phyloP scores from a whole-genome alignment of 2,888 invertebrate species.

The Hylaea fasciaria region DNA sequence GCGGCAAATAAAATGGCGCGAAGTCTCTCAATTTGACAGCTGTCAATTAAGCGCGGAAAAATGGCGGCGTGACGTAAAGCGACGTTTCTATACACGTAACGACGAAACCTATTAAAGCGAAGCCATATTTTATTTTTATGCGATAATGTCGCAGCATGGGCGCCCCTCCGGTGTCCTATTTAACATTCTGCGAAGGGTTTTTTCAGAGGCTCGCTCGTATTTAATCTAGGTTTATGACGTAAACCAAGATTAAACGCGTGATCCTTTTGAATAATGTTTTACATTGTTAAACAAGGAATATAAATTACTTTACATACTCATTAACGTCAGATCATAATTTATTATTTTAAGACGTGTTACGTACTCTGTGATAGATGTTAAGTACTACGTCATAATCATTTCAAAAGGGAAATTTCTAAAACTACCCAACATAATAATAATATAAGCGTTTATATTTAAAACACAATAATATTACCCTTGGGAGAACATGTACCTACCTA shows the following conservation, averaged over 20 bases:
- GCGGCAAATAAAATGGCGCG: conserved; percentile 69
- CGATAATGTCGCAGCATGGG: conserved; percentile 8
- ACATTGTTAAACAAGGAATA: too few relatives aligned
- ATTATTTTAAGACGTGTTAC: too few relatives aligned
- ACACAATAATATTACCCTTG: not conserved
- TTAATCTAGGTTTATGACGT: too few relatives aligned
- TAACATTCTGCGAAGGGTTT: conserved; percentile 16
- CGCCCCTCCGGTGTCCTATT: conserved; percentile 10
- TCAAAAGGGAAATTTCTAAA: too few relatives aligned
- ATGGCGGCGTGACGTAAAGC: conserved; percentile 59
- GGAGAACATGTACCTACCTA: not conserved
- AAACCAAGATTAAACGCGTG: too few relatives aligned
- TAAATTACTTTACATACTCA: too few relatives aligned
- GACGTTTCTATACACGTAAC: conserved; percentile 56
- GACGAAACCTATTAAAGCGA: conserved; percentile 39
- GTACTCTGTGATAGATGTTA: too few relatives aligned
- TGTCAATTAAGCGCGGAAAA: conserved; percentile 77
- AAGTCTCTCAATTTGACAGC: conserved; percentile 75
- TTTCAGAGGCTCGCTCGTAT: not conserved
- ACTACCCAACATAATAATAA: too few relatives aligned
- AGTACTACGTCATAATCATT: too few relatives aligned
- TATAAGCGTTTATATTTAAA: too few relatives aligned
- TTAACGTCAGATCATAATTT: too few relatives aligned
- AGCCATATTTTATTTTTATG: conserved; percentile 32
- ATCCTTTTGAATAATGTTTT: too few relatives aligned